phyloP scores from a whole-genome alignment of 2,113 vertebrate genomes.

The Prochilodus magdalenae region DNA sequence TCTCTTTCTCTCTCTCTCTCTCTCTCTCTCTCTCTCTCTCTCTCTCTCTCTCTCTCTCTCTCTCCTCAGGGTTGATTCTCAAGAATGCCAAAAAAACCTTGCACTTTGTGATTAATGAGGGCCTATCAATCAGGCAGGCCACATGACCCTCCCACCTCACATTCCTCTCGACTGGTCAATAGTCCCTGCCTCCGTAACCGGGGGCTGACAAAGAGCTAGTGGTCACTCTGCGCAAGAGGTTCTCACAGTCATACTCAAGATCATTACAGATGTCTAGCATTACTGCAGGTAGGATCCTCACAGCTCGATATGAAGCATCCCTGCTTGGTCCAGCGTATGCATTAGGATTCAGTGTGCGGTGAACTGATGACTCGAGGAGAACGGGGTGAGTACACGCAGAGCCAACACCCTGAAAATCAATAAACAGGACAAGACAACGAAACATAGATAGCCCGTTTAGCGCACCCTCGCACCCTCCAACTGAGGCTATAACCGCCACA shows the following conservation, averaged over 20 bases:
- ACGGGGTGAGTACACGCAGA: background rate
- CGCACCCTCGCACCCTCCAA: no score
- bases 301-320: background rate
- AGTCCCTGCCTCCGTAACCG: background rate
- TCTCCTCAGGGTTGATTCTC: slow-evolving; percentile 60
- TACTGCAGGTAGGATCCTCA: background rate
- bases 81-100: slow-evolving; percentile 69
- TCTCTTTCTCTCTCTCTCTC: slow-evolving; percentile 41
- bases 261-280: background rate
- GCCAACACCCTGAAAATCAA: slow-evolving; percentile 3
- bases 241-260: background rate
- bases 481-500: no score
- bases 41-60: slow-evolving; percentile 47
- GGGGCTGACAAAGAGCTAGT: slow-evolving; percentile 25
- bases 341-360: background rate
- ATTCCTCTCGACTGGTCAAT: slow-evolving; percentile 52
- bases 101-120: slow-evolving; percentile 60
- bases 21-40: no score
- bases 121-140: slow-evolving; percentile 58
- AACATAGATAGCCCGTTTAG: no score
- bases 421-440: background rate
- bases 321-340: background rate
- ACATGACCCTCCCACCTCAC: slow-evolving; percentile 40
- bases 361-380: slow-evolving; percentile 21
- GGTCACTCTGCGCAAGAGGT: slow-evolving; percentile 14